Percentiles rank a stretch among this genome's conserved stretches.
Evolutionary conservation across 2,888 invertebrate genomes (phyloP).

Genomic region (Chloromyia formosa): DNA sequence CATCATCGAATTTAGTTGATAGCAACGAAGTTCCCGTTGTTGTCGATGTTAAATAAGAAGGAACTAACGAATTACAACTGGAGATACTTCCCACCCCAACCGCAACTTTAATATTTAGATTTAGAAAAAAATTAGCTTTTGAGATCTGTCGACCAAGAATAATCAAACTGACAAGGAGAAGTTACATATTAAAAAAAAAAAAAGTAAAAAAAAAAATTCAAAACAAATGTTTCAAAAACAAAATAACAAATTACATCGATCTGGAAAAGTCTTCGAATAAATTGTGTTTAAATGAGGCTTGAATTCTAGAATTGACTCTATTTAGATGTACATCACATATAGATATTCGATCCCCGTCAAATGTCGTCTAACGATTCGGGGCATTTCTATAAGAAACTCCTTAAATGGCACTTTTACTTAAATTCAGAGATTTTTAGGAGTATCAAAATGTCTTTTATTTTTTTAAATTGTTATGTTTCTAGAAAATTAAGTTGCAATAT

Average conservation of each 20-base stretch:
- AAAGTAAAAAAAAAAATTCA: slow-evolving; percentile 18
- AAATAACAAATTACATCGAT: slow-evolving; percentile 47
- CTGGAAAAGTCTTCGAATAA: slow-evolving; percentile 40
- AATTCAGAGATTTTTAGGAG: slow-evolving; percentile 8
- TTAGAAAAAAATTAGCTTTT: not conserved
- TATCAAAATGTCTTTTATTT: not conserved
- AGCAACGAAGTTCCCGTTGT: slow-evolving; percentile 64
- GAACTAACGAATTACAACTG: too few relatives aligned
- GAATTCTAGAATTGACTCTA: not conserved
- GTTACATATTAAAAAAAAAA: slow-evolving; percentile 18
- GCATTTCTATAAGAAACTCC: slow-evolving; percentile 29
- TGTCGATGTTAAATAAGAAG: slow-evolving; percentile 56
- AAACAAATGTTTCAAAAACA: slow-evolving; percentile 48
- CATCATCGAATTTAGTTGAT: slow-evolving; percentile 61
- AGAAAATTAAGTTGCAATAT: not conserved
- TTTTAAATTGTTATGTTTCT: slow-evolving; percentile 16
- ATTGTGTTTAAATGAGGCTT: slow-evolving; percentile 30
- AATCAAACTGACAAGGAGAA: too few relatives aligned
- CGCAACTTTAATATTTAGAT: too few relatives aligned
- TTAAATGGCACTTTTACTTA: slow-evolving; percentile 49
- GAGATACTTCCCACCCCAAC: too few relatives aligned
- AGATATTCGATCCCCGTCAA: slow-evolving; percentile 1
- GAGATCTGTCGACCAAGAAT: not conserved
- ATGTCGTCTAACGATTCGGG: slow-evolving; percentile 22
- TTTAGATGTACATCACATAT: not conserved